Percentiles rank a stretch among this genome's conserved stretches.
Conservation (phyloP, 2,113 vertebrate species). For the Picathartes gymnocephalus region DNA sequence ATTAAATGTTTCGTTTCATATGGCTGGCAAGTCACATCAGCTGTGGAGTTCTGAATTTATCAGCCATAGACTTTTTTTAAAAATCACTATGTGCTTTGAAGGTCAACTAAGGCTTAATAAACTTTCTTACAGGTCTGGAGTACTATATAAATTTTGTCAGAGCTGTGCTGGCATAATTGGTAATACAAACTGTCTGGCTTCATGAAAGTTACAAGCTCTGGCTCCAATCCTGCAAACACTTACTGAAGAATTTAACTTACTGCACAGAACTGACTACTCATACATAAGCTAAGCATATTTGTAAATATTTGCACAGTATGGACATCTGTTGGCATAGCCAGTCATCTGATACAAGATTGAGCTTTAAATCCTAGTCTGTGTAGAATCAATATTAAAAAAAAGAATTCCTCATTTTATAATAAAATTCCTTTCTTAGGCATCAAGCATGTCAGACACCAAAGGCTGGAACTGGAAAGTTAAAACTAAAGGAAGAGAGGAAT, state of each 20-base stretch:
- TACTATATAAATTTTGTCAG: conserved; percentile 52
- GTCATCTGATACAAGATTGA: conserved; percentile 1
- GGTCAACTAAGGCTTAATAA: conserved; percentile 35
- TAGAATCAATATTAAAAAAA: neutral
- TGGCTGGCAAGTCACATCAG: neutral
- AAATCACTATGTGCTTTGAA: neutral
- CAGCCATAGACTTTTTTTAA: neutral
- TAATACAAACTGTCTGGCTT: conserved; percentile 56
- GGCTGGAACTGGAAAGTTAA: neutral
- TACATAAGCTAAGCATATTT: conserved; percentile 53
- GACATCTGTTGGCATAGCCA: conserved; percentile 49
- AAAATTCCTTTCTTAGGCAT: neutral
- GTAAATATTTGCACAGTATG: conserved; percentile 61
- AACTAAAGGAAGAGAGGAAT: neutral
- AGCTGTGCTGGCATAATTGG: conserved; percentile 37
- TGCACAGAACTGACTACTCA: conserved; percentile 35
- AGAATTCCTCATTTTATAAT: neutral
- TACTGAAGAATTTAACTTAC: conserved; percentile 44
- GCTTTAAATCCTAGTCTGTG: neutral
- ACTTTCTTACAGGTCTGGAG: conserved; percentile 46
- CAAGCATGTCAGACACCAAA: neutral
- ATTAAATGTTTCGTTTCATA: neutral
- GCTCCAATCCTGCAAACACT: conserved; percentile 51
- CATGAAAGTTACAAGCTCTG: conserved; percentile 59
- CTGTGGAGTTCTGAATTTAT: neutral